These are phyloP conservation scores for Acrocephalus arundinaceus DNA, from an alignment of 2,113 vertebrate species.

Conservation along the genomic window DNA sequence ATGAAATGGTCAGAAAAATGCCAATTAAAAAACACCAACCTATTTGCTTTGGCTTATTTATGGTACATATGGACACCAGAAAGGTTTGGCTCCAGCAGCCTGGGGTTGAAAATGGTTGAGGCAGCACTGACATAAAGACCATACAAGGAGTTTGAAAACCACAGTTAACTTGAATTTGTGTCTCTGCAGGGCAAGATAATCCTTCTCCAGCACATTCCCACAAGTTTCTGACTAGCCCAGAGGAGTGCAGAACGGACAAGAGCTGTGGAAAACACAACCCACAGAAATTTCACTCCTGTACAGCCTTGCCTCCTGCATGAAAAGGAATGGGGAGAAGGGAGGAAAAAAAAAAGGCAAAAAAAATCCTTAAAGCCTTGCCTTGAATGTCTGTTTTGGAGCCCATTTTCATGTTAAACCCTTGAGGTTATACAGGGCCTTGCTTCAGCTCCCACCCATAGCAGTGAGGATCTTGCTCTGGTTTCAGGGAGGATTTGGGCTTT, in stretches of 20 bases:
- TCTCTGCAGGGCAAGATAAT: neutral
- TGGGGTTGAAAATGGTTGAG: fast-evolving
- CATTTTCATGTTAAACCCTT: neutral
- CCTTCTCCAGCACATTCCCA: neutral
- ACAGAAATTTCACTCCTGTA: neutral
- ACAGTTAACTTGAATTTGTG: neutral
- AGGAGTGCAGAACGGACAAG: neutral
- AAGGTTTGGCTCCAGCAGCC: neutral
- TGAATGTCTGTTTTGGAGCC: neutral
- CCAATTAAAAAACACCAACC: neutral
- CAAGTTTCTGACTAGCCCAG: neutral
- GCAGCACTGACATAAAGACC: neutral
- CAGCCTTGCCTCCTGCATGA: neutral
- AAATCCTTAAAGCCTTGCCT: neutral
- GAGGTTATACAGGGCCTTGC: neutral
- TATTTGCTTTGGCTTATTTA: neutral
- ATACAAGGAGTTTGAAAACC: neutral
- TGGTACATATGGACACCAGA: neutral
- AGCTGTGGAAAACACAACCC: neutral
- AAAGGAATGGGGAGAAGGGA: fast-evolving
- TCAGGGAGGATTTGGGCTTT: neutral
- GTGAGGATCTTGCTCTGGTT: neutral
- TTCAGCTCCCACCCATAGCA: neutral
- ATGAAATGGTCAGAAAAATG: neutral
- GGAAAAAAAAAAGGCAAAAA: fast-evolving